phyloP scores from a whole-genome alignment of 53 echinoderm and acorn worm genomes.

The Paracentrotus lividus region DNA sequence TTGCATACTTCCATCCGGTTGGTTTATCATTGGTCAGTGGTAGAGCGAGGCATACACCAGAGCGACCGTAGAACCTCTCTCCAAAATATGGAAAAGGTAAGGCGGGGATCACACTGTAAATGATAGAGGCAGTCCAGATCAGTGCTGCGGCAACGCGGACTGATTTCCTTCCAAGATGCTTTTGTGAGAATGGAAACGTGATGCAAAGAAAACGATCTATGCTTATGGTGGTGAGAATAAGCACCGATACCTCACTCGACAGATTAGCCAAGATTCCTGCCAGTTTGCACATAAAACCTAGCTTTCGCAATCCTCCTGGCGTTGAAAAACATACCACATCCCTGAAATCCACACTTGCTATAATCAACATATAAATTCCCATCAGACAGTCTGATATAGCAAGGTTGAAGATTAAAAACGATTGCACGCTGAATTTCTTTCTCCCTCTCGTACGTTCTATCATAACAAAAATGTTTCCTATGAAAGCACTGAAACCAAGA shows the following conservation, averaged over 20 bases:
- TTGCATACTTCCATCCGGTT: conserved; percentile 92
- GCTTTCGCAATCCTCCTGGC: conserved; percentile 77
- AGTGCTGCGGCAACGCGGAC: conserved; percentile 70
- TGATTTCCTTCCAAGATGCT: conserved; percentile 72
- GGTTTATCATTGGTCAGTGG: conserved; percentile 79
- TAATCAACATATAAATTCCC: conserved; percentile 96
- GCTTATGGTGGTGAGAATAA: conserved; percentile 86
- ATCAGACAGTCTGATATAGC: conserved; percentile 93
- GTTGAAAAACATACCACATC: conserved; percentile 85
- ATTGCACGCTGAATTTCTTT: conserved; percentile 82
- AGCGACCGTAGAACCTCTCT: conserved; percentile 86
- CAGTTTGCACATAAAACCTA: conserved; percentile 76
- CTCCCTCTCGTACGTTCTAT: conserved; percentile 49
- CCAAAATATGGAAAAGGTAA: conserved; percentile 85
- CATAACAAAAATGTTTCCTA: conserved; percentile 91
- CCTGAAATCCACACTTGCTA: conserved; percentile 88
- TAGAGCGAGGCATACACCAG: conserved; percentile 92
- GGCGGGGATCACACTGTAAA: conserved; percentile 80
- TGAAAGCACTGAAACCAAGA: conserved; percentile 88
- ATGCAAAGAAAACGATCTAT: conserved; percentile 93
- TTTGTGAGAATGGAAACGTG: conserved; percentile 83
- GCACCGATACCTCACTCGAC: conserved; percentile 93
- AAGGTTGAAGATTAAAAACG: conserved; percentile 89
- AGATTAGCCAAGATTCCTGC: conserved; percentile 88
- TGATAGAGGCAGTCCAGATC: conserved; percentile 74